Evolutionary conservation across 2,113 vertebrate species (phyloP).

Genomic region (Cheilinus undulatus): DNA sequence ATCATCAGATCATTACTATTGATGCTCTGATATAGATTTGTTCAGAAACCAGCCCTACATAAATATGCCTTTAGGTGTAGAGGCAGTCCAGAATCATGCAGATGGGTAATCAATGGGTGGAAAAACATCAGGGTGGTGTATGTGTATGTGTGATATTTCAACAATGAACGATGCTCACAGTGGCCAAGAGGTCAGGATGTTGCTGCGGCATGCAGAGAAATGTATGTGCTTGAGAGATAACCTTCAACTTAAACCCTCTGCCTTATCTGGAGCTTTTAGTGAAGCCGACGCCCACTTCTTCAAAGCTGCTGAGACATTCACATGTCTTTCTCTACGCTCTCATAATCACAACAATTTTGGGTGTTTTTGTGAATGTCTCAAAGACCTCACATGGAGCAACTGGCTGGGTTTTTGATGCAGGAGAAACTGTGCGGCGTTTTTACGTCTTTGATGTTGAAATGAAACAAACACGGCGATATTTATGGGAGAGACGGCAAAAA

Average conservation of each 20-base stretch:
- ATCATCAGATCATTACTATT: not conserved
- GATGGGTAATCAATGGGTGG: constrained; percentile 72
- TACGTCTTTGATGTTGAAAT: not conserved
- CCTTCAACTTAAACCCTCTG: constrained; percentile 48
- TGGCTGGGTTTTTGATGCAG: not conserved
- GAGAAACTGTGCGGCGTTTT: not conserved
- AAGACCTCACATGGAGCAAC: not conserved
- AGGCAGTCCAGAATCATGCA: constrained; percentile 10
- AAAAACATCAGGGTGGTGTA: constrained; percentile 49
- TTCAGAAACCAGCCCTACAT: not conserved
- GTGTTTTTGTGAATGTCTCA: not conserved
- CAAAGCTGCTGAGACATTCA: constrained; percentile 7
- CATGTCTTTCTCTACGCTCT: not conserved
- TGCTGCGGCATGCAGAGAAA: not conserved
- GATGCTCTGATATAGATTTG: constrained; percentile 1
- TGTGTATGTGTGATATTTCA: not conserved
- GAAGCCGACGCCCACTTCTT: constrained; percentile 28
- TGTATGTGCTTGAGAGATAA: constrained; percentile 67
- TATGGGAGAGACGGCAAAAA: not conserved
- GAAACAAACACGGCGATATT: constrained; percentile 19
- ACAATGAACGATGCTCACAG: not conserved
- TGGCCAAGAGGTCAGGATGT: constrained; percentile 27
- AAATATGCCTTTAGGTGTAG: constrained; percentile 11
- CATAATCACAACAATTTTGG: not conserved
- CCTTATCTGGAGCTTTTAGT: constrained; percentile 55